Conservation (phyloP, 1,140 invertebrate species). For the Onthophagus taurus region DNA sequence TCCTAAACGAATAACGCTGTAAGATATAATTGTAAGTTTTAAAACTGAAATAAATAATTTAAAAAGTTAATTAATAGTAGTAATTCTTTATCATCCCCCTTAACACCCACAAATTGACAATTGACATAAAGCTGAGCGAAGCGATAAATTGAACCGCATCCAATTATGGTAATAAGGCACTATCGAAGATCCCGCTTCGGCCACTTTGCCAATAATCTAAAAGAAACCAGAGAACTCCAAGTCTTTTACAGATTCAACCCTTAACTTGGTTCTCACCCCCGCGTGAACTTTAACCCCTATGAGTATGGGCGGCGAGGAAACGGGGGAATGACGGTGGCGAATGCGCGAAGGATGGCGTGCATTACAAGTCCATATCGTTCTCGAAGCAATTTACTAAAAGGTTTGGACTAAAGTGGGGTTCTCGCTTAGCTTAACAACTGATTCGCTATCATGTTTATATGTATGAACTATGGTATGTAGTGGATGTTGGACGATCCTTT, state of each 20-base stretch:
- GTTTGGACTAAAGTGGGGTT: slow-evolving; percentile 32
- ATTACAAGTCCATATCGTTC: slow-evolving; percentile 36
- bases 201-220: background rate
- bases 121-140: background rate
- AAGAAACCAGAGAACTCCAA: background rate
- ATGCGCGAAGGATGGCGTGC: slow-evolving; percentile 31
- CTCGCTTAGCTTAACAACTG: slow-evolving; percentile 33
- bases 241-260: background rate
- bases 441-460: slow-evolving; percentile 37
- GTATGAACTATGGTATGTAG: slow-evolving; percentile 32
- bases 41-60: slow-evolving; percentile 9
- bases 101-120: background rate
- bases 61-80: too few species aligned
- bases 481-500: too few species aligned
- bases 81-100: background rate
- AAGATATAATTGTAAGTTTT: slow-evolving; percentile 14
- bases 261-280: background rate
- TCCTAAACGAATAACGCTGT: slow-evolving; percentile 14
- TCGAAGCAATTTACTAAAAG: slow-evolving; percentile 37
- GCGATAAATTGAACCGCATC: too few species aligned
- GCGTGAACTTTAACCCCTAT: background rate
- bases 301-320: background rate
- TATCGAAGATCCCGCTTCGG: background rate
- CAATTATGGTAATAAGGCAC: background rate
- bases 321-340: background rate